Conservation (phyloP, 64 coral and sea anemone species). For the Porites australiensis region DNA sequence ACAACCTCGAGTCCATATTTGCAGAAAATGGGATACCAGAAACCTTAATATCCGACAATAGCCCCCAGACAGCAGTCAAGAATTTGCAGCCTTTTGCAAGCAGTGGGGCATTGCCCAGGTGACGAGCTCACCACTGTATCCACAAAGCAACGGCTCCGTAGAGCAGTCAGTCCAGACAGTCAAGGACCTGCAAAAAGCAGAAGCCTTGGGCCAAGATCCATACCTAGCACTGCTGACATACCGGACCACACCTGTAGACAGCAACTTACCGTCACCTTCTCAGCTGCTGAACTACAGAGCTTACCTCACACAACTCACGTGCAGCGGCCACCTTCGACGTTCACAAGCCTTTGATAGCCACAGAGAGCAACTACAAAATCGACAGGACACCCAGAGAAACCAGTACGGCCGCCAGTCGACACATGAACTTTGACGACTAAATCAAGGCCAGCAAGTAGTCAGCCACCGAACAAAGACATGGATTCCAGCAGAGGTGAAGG, state of each 20-base stretch:
- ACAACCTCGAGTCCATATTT: constrained; percentile 34
- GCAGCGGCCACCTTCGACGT: not conserved
- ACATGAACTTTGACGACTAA: too few relatives aligned
- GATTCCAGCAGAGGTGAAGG: too few relatives aligned
- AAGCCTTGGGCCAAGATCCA: constrained; percentile 44
- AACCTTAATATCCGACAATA: constrained; percentile 29
- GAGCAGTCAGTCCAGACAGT: constrained; percentile 33
- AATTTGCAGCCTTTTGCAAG: constrained; percentile 3
- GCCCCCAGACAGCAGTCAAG: constrained; percentile 23
- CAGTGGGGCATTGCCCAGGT: not conserved
- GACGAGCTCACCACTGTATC: not conserved
- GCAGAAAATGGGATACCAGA: constrained; percentile 37
- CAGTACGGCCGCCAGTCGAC: too few relatives aligned
- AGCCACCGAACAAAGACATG: too few relatives aligned
- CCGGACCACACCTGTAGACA: constrained; percentile 53
- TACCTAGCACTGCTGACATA: constrained; percentile 53
- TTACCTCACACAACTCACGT: constrained; percentile 35
- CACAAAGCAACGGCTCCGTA: constrained; percentile 53
- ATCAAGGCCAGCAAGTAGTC: too few relatives aligned
- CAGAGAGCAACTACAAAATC: not conserved
- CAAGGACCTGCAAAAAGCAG: constrained; percentile 46
- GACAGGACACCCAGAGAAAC: not conserved
- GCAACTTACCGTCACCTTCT: constrained; percentile 8
- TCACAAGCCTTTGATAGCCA: not conserved
- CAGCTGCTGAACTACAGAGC: constrained; percentile 17